Base-by-base conservation (phyloP, 2,888 invertebrate genomes). In the Copidosoma aretas region DNA sequence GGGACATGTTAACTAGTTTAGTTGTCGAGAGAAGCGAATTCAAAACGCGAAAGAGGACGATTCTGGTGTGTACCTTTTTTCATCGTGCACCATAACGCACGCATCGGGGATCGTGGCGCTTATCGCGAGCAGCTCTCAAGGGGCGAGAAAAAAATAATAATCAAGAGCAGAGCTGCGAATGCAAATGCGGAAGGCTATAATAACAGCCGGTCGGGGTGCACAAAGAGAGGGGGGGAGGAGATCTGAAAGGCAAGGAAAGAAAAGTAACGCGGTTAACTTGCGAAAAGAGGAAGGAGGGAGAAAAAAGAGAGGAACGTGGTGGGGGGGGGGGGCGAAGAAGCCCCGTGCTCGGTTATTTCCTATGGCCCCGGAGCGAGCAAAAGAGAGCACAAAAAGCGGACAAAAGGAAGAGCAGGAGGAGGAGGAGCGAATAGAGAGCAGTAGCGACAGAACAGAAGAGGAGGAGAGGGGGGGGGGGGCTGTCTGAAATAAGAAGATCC, bases 261-360 rank as follows among this genome's bases (percentile, higher is more conserved):
- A 69, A 66, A 54, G 69, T 68, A 72, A 60, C 58, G 66, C 58
- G 68, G 71, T 64, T 57, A 65, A 63, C 39, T 66, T 51, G 58
- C 32, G 61, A 64, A 63, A 65, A 71, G 68, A 64, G 57, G 62
- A 60, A 60, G 57, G 58, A 46, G 51, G 58, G 54, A 43, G 46
- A 51, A 64, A 52, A 53, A 54, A 43, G 46, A 51, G 62, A 52
- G 49, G 57, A 71, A 57, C 51, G 54, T 66, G 49, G 54, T 43
- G 58, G 52, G 60, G 70, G 70, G 70, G 68, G 73, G 73, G 74
- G 68, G 72, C 65, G 63, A 72, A 73, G 76, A 22, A 39, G 21
- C 74, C 63, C 71, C 56, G 56, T 60, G 62, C 60, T 64, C 43
- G 71, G 70, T 69, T 71, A 71, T 72, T 68, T 71, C 68, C 70